Percentiles rank a stretch among this genome's conserved stretches.
These are phyloP conservation scores for Macrostomum cliftonense DNA, from an alignment of 2,888 invertebrate genomes.

Conservation along the genomic window DNA sequence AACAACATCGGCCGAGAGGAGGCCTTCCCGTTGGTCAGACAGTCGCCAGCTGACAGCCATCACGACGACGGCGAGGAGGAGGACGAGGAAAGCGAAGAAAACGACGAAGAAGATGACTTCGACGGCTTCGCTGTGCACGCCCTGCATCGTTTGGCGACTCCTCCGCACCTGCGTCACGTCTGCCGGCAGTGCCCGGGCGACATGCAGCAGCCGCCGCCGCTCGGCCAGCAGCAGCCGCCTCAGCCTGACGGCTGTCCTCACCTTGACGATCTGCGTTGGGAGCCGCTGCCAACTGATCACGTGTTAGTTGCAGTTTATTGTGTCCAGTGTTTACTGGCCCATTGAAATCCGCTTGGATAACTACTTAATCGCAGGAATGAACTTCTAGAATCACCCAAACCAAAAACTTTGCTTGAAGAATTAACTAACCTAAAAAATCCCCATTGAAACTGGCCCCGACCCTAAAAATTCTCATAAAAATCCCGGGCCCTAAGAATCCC, in stretches of 20 bases:
- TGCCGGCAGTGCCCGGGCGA: slow-evolving; percentile 28
- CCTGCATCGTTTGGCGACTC: not conserved
- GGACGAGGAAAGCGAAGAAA: slow-evolving; percentile 15
- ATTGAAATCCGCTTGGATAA: too few relatives aligned
- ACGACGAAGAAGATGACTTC: slow-evolving; percentile 10
- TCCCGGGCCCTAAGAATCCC: too few relatives aligned
- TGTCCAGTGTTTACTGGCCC: slow-evolving; percentile 3
- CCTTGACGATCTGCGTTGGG: slow-evolving; percentile 1
- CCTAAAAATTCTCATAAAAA: too few relatives aligned
- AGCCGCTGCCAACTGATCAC: not conserved
- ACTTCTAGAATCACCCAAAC: slow-evolving; percentile 1
- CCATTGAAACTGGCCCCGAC: too few relatives aligned
- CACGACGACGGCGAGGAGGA: slow-evolving; percentile 9
- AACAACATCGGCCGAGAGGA: not conserved
- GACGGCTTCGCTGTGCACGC: not conserved
- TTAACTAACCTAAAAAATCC: slow-evolving; percentile 16
- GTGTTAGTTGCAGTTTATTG: slow-evolving; percentile 4
- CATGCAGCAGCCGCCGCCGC: slow-evolving; percentile 1
- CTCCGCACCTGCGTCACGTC: slow-evolving; percentile 11
- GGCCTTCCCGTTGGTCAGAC: not conserved
- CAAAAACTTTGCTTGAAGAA: too few relatives aligned
- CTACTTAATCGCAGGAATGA: too few relatives aligned
- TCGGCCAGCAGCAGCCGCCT: slow-evolving; percentile 1
- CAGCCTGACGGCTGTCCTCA: not conserved
- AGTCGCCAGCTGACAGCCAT: not conserved